Evolutionary conservation across 2,113 vertebrate genomes (phyloP), one percentile per base, ranked within the genome.

Genomic region (Terrapene triunguis): DNA sequence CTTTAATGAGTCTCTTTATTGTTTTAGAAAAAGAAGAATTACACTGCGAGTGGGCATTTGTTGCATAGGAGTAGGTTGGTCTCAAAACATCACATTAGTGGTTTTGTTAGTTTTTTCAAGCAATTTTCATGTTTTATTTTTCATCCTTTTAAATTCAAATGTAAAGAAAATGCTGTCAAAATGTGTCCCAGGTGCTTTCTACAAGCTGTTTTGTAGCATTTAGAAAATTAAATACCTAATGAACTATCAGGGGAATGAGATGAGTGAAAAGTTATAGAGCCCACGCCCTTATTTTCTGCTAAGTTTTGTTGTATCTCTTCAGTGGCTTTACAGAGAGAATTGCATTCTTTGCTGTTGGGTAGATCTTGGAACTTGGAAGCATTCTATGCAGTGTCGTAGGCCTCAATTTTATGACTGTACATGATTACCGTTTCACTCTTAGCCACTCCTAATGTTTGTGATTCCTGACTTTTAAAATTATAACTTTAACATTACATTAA

Each of bases 91-190:
- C 47, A 89, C 27, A 10, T 19, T 80, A 62, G 4, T 0, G 0
- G 19, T 76, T 89, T 94, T 90, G n/a, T 94, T 94, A 69, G 48
- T 84, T 50, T 89, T 87, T 82, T 57, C 88, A 92, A 94, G 69
- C n/a, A 62, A 16, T 82, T 84, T 92, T 94, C 50, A 11, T 8
- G 6, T 24, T 13, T 29, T 38, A 13, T 78, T 87, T 93, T 83
- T 86, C 82, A 84, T 88, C 24, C 3, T n/a, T 65, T 82, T 88
- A 78, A 83, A 35, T 92, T 93, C 69, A 89, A 5, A 14, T 79
- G 0, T 47, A 88, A 90, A 38, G 74, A 29, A 62, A 83, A 91
- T 9, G 3, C 47, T 90, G 53, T 3, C 92, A 95, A 84, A 35
- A 59, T 88, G 38, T 92, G 55, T 32, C 9, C 3, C 1, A 29